Percentiles rank a stretch among this genome's conserved stretches.
These are phyloP conservation scores for Doris montereyensis DNA, from an alignment of 2,888 invertebrate species.

Conservation along the genomic window DNA sequence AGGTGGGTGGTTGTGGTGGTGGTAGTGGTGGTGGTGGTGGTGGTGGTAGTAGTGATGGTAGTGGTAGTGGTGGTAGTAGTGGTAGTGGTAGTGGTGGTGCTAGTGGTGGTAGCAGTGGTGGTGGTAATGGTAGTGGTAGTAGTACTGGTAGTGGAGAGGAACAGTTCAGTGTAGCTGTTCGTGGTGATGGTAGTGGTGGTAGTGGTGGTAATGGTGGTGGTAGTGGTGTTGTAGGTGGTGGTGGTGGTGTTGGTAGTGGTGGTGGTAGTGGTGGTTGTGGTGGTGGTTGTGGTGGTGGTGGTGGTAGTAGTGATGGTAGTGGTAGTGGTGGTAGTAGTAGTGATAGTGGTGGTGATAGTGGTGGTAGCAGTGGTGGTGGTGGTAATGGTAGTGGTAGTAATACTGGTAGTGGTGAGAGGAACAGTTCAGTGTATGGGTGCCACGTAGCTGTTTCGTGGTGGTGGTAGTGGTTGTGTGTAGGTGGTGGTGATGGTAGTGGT, in stretches of 20 bases:
- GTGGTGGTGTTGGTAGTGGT: not conserved
- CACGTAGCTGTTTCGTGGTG: not conserved
- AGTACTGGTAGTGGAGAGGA: not conserved
- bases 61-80: not conserved
- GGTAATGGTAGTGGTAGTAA: not conserved
- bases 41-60: not conserved
- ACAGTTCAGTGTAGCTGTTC: too few relatives aligned
- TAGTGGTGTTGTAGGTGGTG: not conserved
- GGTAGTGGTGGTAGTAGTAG: constrained; percentile 5
- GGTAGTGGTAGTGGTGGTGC: too few relatives aligned
- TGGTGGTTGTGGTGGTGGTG: not conserved
- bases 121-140: not conserved
- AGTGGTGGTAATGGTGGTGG: not conserved
- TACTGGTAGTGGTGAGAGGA: not conserved
- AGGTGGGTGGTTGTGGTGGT: not conserved
- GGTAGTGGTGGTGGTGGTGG: not conserved
- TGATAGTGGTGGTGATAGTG: not conserved
- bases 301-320: not conserved
- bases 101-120: not conserved
- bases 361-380: not conserved
- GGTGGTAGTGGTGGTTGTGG: not conserved
- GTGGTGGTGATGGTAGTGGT: not conserved
- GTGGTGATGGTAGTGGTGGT: not conserved
- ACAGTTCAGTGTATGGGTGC: not conserved
- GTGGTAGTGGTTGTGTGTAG: not conserved